Percentiles rank a stretch among this genome's conserved stretches.
Evolutionary conservation across 2,797 vertebrate genomes (phyloP).

Genomic region (Micrastur ruficollis): DNA sequence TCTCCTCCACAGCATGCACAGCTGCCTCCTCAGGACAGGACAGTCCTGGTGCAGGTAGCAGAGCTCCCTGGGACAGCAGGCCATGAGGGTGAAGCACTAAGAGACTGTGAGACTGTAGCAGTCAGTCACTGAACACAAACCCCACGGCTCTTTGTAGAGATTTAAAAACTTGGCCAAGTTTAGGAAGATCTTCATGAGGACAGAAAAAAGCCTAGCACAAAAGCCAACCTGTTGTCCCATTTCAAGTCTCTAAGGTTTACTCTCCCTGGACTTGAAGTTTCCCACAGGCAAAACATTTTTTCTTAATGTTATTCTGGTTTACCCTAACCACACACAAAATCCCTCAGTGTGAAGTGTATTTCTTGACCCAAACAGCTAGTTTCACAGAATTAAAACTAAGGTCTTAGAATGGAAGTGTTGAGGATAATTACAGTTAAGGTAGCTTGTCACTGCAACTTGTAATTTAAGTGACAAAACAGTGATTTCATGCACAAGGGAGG

Average conservation of each 20-base stretch:
- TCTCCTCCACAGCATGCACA: not conserved
- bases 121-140: not conserved
- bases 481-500: not conserved
- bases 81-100: not conserved
- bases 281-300: not conserved
- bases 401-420: not conserved
- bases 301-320: not conserved
- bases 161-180: not conserved
- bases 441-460: not conserved
- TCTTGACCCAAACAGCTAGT: not conserved
- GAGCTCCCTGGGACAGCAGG: not conserved
- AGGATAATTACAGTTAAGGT: not conserved
- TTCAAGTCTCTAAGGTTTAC: not conserved
- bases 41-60: fast-evolving
- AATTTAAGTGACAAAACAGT: not conserved
- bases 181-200: not conserved
- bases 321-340: not conserved
- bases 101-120: not conserved
- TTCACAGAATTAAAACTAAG: not conserved
- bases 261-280: not conserved
- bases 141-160: not conserved
- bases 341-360: fast-evolving
- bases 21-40: not conserved
- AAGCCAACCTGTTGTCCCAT: not conserved
- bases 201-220: not conserved